phyloP scores from a whole-genome alignment of 2,113 vertebrate species.

The Cheilinus undulatus region DNA sequence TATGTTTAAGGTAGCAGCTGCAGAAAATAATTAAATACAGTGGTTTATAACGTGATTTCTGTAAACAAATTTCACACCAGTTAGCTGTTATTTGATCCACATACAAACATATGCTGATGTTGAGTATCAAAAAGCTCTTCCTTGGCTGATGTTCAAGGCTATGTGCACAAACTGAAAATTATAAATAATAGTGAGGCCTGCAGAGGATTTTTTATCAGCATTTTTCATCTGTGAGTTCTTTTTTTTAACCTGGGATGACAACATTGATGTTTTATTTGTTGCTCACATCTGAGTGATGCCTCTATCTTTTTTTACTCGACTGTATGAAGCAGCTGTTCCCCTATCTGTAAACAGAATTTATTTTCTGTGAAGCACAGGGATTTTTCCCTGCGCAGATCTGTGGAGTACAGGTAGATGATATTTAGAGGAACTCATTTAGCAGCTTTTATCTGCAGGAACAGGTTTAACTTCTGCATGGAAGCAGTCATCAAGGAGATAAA shows the following conservation, averaged over 20 bases:
- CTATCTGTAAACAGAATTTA: background rate
- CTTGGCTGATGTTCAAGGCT: conserved; percentile 4
- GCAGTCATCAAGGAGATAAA: background rate
- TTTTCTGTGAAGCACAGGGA: background rate
- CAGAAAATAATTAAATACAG: background rate
- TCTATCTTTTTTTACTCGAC: background rate
- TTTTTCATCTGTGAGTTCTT: background rate
- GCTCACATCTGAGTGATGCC: background rate
- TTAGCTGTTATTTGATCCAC: background rate
- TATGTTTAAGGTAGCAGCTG: background rate
- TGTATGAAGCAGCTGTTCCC: conserved; percentile 3
- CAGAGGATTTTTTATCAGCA: background rate
- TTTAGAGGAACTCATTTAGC: background rate
- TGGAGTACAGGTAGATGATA: background rate
- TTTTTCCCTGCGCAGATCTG: background rate
- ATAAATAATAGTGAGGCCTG: background rate
- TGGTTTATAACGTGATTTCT: background rate
- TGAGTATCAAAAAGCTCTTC: background rate
- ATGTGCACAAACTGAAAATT: background rate
- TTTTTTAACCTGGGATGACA: background rate
- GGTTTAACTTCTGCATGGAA: background rate
- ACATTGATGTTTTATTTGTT: background rate
- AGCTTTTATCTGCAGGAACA: background rate
- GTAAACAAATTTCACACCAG: background rate
- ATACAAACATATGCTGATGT: conserved; percentile 1